Base-by-base conservation (phyloP, 2,113 vertebrate genomes). In the Ochotona curzoniae region DNA sequence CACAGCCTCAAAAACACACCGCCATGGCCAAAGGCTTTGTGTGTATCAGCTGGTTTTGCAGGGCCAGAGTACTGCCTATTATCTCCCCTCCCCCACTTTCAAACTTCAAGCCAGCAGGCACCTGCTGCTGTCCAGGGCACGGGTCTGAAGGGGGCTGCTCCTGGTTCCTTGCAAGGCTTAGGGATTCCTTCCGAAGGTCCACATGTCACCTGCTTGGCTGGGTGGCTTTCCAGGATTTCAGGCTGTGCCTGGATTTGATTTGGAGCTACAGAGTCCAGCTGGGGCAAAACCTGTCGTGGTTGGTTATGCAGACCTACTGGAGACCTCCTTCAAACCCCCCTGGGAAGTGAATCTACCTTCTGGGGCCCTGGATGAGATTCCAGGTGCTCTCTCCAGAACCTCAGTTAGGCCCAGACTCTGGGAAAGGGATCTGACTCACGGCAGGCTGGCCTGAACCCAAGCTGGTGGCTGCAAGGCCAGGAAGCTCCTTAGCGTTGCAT, bases 321-420 rank as follows among this genome's bases (percentile, higher is more conserved):
- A 92, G 38, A 83, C 70, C 18, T 66, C 74, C 64, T 94, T 79
- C 73, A 78, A 67, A 90, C 74, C 64, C 71, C 87, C 83, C 38
- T 47, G 61, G 74, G 89, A 92, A 93, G 83, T 66, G 70, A 80
- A 71, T 80, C 75, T 7, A 61, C 71, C 86, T 87, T 87, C 75
- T 64, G 64, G 89, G 92, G 63, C 63, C 18, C 83, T 86, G 38
- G 63, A 64, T 89, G 67, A 74, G 78, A 82, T 63, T 89, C 73
- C 73, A 95, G 35, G 4, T 3, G 67, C 89, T 89, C 61, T 78
- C 89, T 63, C 49, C 64, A 91, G 69, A 93, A 91, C 82, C 81
- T 76, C 30, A 61, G 44, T 86, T n/a, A 95, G 83, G 73, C 76
- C 76, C 92, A 96, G 76, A 81, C 87, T 87, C 95, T 85, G 60